phyloP scores from a whole-genome alignment of 2,888 invertebrate species.

The Noctua comes region DNA sequence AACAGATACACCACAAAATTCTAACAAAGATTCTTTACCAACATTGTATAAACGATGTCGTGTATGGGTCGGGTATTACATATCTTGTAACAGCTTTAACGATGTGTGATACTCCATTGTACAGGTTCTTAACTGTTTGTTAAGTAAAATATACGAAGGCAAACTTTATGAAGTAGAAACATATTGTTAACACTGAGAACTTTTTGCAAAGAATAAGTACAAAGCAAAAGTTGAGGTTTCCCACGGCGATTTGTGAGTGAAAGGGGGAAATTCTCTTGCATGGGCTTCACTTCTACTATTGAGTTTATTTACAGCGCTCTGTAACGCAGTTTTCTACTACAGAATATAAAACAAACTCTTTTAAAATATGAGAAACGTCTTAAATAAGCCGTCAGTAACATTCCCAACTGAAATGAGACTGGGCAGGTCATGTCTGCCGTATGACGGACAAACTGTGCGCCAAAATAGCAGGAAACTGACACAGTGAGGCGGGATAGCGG shows the following conservation, averaged over 20 bases:
- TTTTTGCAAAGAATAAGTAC: neutral
- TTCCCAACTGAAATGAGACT: too few relatives aligned
- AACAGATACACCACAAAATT: constrained; percentile 4
- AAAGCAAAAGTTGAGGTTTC: constrained; percentile 5
- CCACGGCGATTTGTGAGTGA: constrained; percentile 25
- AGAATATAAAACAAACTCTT: too few relatives aligned
- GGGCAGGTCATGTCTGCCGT: too few relatives aligned
- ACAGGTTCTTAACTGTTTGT: constrained; percentile 12
- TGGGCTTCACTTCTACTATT: neutral
- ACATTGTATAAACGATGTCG: constrained; percentile 13
- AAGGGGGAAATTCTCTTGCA: neutral
- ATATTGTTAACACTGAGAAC: constrained; percentile 11
- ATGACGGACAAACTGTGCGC: too few relatives aligned
- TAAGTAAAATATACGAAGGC: constrained; percentile 12
- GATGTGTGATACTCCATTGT: constrained; percentile 17
- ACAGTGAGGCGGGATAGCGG: too few relatives aligned
- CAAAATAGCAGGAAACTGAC: too few relatives aligned
- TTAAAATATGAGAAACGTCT: neutral
- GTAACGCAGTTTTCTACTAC: neutral
- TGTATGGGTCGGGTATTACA: constrained; percentile 11
- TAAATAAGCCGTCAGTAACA: neutral
- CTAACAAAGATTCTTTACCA: constrained; percentile 14
- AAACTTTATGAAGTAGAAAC: constrained; percentile 5
- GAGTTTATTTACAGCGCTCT: neutral
- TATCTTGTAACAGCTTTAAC: constrained; percentile 25